phyloP scores from a whole-genome alignment of 2,888 invertebrate genomes.

The Hemaris fuciformis region DNA sequence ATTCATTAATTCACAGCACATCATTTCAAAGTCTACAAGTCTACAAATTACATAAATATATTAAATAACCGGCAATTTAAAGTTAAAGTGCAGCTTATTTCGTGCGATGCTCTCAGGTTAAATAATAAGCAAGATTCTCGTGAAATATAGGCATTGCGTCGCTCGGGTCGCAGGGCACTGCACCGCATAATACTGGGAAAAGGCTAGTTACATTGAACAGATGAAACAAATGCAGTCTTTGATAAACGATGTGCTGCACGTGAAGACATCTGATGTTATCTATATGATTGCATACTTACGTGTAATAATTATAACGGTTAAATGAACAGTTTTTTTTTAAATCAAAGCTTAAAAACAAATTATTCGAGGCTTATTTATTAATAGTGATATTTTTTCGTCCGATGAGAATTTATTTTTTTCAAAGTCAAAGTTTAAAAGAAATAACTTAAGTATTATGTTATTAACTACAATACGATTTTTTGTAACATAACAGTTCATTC shows the following conservation, averaged over 20 bases:
- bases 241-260: background rate
- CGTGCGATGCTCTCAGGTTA: background rate
- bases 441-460: too few species aligned
- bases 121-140: slow-evolving; percentile 7
- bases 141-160: slow-evolving; percentile 3
- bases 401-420: too few species aligned
- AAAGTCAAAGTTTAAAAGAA: too few species aligned
- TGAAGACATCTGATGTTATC: background rate
- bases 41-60: background rate
- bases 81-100: background rate
- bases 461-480: too few species aligned
- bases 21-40: background rate
- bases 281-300: background rate
- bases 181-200: background rate
- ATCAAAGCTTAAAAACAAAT: background rate
- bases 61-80: background rate
- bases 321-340: background rate
- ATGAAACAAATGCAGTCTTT: background rate
- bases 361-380: too few species aligned
- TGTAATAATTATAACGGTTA: background rate
- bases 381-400: too few species aligned
- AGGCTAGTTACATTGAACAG: slow-evolving; percentile 2
- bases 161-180: background rate
- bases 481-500: too few species aligned
- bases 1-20: background rate